These are phyloP conservation scores for Drosophila quadrilineata DNA, from an alignment of 1,140 invertebrate genomes.

Conservation along the genomic window DNA sequence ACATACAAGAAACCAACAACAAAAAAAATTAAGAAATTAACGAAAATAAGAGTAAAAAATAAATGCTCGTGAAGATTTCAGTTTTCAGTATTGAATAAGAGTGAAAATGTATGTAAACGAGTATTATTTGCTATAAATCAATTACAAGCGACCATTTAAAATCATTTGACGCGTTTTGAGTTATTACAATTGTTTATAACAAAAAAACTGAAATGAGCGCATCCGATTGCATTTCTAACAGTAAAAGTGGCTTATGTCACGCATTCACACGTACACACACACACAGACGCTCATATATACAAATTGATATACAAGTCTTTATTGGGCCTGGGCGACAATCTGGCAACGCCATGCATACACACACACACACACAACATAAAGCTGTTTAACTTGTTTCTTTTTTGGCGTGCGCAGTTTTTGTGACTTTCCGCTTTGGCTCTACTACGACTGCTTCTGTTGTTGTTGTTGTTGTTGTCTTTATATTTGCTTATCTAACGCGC, in stretches of 20 bases:
- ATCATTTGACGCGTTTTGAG: conserved; percentile 48
- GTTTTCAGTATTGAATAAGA: conserved; percentile 19
- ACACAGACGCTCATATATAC: conserved; percentile 7
- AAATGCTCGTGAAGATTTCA: conserved; percentile 27
- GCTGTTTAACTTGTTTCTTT: conserved; percentile 78
- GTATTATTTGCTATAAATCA: conserved; percentile 24
- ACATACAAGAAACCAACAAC: conserved; percentile 16
- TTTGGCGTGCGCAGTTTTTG: conserved; percentile 74
- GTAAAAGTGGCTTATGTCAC: conserved; percentile 79
- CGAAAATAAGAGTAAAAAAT: too few relatives aligned
- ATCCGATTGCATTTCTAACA: conserved; percentile 69
- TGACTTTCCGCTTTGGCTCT: conserved; percentile 37
- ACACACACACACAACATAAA: conserved; percentile 54
- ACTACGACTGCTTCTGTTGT: conserved; percentile 22
- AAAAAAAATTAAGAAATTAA: conserved; percentile 24
- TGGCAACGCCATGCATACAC: conserved; percentile 73
- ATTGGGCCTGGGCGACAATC: conserved; percentile 48
- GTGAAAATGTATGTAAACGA: conserved; percentile 51
- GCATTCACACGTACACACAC: conserved; percentile 33
- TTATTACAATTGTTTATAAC: conserved; percentile 12
- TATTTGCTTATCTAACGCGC: conserved; percentile 64
- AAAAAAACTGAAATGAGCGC: conserved; percentile 38
- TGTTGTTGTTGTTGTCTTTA: conserved; percentile 39
- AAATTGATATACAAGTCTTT: conserved; percentile 32
- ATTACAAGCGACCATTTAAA: conserved; percentile 32